Evolutionary conservation across 2,797 vertebrate species (phyloP), one percentile per base, ranked within the genome.

Genomic region (Fratercula arctica): DNA sequence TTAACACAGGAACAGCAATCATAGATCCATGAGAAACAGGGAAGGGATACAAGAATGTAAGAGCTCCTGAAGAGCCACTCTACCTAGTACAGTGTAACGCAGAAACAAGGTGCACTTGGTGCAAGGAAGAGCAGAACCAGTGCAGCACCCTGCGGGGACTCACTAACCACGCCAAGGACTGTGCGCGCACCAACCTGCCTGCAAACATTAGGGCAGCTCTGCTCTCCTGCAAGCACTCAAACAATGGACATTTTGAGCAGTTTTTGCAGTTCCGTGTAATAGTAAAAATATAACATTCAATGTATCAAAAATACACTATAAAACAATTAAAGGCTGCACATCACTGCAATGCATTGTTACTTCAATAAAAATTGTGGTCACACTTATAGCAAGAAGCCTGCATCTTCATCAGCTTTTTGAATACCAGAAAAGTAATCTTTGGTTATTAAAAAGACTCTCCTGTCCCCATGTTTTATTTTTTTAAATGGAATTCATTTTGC

Each of bases 281-380:
- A 68, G 63, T 86, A 94, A 88, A 96, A 95, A 81, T 25, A 29
- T 3, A 92, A 95, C 74, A 92, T 95, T 94, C 70, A 60, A 31
- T 16, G 56, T 70, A 90, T 91, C 83, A 95, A 91, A 95, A 95
- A 84, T 48, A 92, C 29, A 50, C 20, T 81, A 41, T 67, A 82
- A 85, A 92, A 66, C 54, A 93, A 73, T n/a, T 85, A 90, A 93
- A 94, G 25, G 83, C 70, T 73, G 85, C 76, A 61, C 19, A 31
- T 53, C 77, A 60, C 59, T 69, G 85, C 93, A 69, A 63, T 67
- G 83, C 87, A 86, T 60, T 73, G 73, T 83, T 76, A 67, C 59
- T 48, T 78, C 83, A 63, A 28, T 73, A 88, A 79, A 85, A 96
- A 46, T 2, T 13, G 63, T 51, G 77, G 84, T 69, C 18, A 15